Evolutionary conservation across 2,888 invertebrate species (phyloP).

Genomic region (Drosophila tripunctata): DNA sequence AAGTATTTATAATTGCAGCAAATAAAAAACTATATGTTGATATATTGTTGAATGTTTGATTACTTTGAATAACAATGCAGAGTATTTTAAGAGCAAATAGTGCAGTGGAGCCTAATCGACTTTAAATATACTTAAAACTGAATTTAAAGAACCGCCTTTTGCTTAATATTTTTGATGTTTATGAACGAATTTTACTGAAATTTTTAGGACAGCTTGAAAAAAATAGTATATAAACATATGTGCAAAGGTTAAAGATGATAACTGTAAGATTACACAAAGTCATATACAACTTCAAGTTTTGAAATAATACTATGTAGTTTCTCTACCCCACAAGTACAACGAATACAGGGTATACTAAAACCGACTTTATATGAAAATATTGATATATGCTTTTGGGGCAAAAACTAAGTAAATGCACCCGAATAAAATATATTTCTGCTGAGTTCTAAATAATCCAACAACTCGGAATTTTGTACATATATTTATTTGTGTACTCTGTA

Average conservation of each 20-base stretch:
- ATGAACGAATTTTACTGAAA: no score
- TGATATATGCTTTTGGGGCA: constrained; percentile 3
- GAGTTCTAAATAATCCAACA: constrained; percentile 6
- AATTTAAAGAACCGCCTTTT: no score
- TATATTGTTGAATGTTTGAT: constrained; percentile 35
- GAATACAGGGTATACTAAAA: not conserved
- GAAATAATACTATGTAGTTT: not conserved
- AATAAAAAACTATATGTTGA: not conserved
- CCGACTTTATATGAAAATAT: not conserved
- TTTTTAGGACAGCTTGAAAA: no score
- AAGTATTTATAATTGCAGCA: not conserved
- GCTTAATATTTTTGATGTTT: no score
- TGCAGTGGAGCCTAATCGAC: no score
- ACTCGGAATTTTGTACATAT: constrained; percentile 1
- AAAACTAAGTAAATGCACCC: not conserved
- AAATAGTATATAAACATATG: no score
- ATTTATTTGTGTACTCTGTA: constrained; percentile 1
- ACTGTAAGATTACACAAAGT: no score
- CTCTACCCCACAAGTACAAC: not conserved
- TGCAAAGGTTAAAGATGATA: no score
- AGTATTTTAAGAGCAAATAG: not conserved
- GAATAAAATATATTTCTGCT: constrained; percentile 15
- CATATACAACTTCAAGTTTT: no score
- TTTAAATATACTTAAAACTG: no score
- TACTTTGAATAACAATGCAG: constrained; percentile 16